Evolutionary conservation across 2,888 invertebrate species (phyloP).

Genomic region (Campopleginae sp.): DNA sequence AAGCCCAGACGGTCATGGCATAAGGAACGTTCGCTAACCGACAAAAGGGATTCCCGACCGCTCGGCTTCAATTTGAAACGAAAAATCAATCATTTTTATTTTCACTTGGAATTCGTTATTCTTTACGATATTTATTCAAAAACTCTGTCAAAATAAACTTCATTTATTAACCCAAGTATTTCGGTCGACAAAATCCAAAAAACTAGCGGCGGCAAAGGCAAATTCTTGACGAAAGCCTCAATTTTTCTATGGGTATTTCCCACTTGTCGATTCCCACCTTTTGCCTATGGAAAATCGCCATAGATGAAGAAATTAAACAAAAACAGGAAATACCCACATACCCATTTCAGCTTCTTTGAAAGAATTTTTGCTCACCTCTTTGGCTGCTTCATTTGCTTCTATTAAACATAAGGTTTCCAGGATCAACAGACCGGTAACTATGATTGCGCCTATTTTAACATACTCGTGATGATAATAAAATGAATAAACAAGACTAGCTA

Average conservation of each 20-base stretch:
- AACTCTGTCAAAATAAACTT: neutral
- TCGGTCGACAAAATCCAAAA: slow-evolving; percentile 71
- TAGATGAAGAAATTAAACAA: neutral
- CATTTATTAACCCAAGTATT: slow-evolving; percentile 72
- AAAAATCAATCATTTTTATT: neutral
- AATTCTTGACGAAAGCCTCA: neutral
- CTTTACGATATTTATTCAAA: slow-evolving; percentile 21
- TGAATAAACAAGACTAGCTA: slow-evolving; percentile 70
- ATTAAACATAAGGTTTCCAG: slow-evolving; percentile 61
- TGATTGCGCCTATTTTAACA: slow-evolving; percentile 64
- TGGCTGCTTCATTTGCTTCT: slow-evolving; percentile 16
- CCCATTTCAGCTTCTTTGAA: neutral
- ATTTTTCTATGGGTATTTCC: neutral
- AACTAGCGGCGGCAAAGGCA: slow-evolving; percentile 53
- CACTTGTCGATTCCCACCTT: neutral
- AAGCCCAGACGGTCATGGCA: slow-evolving; percentile 67
- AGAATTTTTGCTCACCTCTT: slow-evolving; percentile 39
- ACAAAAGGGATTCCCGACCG: slow-evolving; percentile 71
- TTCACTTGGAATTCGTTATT: neutral
- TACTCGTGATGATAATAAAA: slow-evolving; percentile 69
- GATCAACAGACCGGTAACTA: slow-evolving; percentile 61
- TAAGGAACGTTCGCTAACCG: slow-evolving; percentile 73
- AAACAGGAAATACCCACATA: neutral
- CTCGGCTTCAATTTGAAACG: slow-evolving; percentile 62
- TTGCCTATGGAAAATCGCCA: slow-evolving; percentile 3